These are phyloP conservation scores for Ambastaia sidthimunki DNA, from an alignment of 2,797 vertebrate species.

Conservation along the genomic window DNA sequence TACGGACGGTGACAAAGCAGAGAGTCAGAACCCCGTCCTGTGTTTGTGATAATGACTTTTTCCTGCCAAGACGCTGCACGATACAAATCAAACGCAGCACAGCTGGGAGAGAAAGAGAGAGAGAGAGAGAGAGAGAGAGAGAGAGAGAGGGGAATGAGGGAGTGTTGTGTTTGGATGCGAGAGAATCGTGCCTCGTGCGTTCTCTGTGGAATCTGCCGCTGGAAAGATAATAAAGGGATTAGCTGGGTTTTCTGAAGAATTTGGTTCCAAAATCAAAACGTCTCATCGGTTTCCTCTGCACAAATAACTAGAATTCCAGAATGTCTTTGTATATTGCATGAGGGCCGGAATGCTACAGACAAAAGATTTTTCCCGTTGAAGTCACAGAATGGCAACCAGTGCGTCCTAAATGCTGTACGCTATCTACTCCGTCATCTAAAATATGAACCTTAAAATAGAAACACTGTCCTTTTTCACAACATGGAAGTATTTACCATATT, in stretches of 20 bases:
- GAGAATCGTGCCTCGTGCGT: slow-evolving; percentile 83
- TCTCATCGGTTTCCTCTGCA: slow-evolving; percentile 95
- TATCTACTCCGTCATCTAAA: background rate
- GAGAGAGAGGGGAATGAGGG: slow-evolving; percentile 59
- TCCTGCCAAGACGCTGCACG: slow-evolving; percentile 74
- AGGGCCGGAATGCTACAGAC: slow-evolving; percentile 66
- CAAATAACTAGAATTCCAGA: slow-evolving; percentile 85
- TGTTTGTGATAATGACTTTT: slow-evolving; percentile 77
- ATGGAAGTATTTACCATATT: too few relatives aligned
- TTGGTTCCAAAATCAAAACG: slow-evolving; percentile 91
- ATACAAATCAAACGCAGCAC: slow-evolving; percentile 86
- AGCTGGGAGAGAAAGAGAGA: slow-evolving; percentile 75
- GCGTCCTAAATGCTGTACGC: background rate
- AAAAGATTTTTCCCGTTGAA: slow-evolving; percentile 29
- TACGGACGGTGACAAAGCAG: slow-evolving; percentile 70
- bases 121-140: slow-evolving; percentile 64
- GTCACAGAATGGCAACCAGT: background rate
- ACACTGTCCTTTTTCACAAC: too few relatives aligned
- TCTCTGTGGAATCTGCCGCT: slow-evolving; percentile 87
- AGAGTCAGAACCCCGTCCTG: slow-evolving; percentile 67
- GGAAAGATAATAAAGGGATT: slow-evolving; percentile 96
- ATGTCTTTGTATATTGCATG: slow-evolving; percentile 89
- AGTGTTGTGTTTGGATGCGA: slow-evolving; percentile 85
- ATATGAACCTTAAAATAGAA: background rate
- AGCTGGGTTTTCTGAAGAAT: slow-evolving; percentile 84